Conservation (phyloP, 2,797 vertebrate genomes). For the Sibirionetta formosa region DNA sequence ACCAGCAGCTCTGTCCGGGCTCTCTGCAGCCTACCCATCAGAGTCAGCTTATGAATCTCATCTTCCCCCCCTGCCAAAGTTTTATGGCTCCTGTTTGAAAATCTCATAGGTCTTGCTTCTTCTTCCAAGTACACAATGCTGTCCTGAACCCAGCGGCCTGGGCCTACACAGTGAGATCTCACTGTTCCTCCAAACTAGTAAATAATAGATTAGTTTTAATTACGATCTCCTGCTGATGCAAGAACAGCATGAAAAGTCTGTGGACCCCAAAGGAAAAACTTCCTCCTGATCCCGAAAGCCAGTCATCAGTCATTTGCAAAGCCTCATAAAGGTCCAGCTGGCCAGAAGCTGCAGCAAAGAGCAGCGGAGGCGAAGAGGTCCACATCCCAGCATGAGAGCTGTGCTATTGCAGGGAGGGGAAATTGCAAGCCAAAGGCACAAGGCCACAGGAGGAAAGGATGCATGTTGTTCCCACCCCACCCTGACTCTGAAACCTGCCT, state of each 20-base stretch:
- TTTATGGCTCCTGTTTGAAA: not conserved
- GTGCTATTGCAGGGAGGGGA: not conserved
- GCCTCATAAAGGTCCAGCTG: not conserved
- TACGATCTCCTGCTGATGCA: not conserved
- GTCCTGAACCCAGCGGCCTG: not conserved
- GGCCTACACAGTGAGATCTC: not conserved
- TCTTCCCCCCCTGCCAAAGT: not conserved
- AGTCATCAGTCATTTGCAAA: not conserved
- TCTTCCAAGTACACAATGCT: fast-evolving
- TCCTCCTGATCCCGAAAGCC: not conserved
- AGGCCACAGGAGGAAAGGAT: not conserved
- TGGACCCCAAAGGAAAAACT: not conserved
- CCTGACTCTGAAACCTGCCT: not conserved
- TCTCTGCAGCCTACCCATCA: not conserved
- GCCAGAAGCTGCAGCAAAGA: not conserved
- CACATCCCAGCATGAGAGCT: fast-evolving
- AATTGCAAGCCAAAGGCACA: fast-evolving
- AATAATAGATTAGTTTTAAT: not conserved
- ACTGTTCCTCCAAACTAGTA: not conserved
- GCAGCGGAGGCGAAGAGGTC: not conserved
- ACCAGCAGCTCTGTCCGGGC: not conserved
- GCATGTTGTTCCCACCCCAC: fast-evolving
- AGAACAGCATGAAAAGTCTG: not conserved
- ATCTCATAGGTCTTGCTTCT: not conserved
- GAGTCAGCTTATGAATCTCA: not conserved